Conservation (phyloP, 2,797 vertebrate genomes). For the Tadarida brasiliensis region DNA sequence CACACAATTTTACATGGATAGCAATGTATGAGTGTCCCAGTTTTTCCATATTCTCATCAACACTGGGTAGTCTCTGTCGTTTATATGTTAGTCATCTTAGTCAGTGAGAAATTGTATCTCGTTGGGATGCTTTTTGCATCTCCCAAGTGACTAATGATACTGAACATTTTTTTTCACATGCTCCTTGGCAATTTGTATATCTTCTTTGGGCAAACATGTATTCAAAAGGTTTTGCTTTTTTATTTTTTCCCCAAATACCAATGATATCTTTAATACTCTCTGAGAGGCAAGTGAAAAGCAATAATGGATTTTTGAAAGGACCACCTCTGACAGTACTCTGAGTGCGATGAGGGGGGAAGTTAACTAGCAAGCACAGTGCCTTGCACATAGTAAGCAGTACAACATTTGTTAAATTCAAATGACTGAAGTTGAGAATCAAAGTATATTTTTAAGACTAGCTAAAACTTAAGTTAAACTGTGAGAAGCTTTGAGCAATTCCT, state of each 20-base stretch:
- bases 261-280: slow-evolving; percentile 72
- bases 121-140: not conserved
- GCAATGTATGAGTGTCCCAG: not conserved
- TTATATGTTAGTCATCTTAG: not conserved
- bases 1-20: not conserved
- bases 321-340: not conserved
- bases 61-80: not conserved
- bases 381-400: not conserved
- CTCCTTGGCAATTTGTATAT: not conserved
- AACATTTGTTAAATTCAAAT: slow-evolving; percentile 49
- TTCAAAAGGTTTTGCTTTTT: not conserved
- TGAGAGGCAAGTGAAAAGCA: slow-evolving; percentile 73
- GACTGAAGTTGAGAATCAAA: not conserved
- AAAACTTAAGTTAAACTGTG: slow-evolving; percentile 40
- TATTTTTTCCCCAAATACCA: not conserved
- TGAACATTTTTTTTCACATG: not conserved
- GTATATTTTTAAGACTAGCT: not conserved
- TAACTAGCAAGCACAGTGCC: not conserved
- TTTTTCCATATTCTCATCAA: not conserved
- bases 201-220: slow-evolving; percentile 16
- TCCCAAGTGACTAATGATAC: not conserved
- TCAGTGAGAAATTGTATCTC: not conserved
- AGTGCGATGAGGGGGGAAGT: not conserved
- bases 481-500: not conserved
- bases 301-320: slow-evolving; percentile 72